Evolutionary conservation across 2,113 vertebrate genomes (phyloP).

Genomic region (Kryptolebias marmoratus): DNA sequence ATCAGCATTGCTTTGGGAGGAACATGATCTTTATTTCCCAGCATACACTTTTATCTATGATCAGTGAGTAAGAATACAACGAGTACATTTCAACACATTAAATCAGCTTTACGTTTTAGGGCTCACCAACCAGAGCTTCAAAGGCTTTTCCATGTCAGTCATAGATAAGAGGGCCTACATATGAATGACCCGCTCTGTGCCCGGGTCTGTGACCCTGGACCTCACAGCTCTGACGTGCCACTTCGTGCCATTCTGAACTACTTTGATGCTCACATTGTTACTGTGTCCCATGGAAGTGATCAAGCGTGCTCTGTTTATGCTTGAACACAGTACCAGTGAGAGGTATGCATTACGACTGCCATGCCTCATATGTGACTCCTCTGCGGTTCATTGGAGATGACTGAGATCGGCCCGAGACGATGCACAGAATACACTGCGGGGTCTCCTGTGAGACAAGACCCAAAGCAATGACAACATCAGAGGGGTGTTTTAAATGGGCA

Average conservation of each 20-base stretch:
- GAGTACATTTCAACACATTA: conserved; percentile 51
- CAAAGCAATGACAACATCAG: conserved; percentile 52
- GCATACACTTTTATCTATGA: conserved; percentile 12
- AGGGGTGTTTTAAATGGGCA: conserved; percentile 24
- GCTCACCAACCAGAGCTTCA: conserved; percentile 51
- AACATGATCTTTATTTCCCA: background rate
- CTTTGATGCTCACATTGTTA: conserved; percentile 67
- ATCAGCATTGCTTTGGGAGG: conserved; percentile 6
- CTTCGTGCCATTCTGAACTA: conserved; percentile 56
- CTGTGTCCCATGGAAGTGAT: conserved; percentile 64
- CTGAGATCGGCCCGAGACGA: conserved; percentile 43
- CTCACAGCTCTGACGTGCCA: conserved; percentile 49
- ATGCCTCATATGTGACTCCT: conserved; percentile 42
- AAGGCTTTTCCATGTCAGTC: conserved; percentile 49
- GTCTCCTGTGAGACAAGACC: conserved; percentile 42
- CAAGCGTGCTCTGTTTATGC: conserved; percentile 62
- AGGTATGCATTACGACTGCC: conserved; percentile 36
- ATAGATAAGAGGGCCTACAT: conserved; percentile 48
- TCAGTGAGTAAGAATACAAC: conserved; percentile 35
- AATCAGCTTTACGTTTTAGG: conserved; percentile 42
- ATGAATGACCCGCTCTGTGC: conserved; percentile 60
- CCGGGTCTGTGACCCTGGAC: conserved; percentile 52
- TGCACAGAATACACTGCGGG: conserved; percentile 44
- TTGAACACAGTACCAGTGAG: conserved; percentile 52
- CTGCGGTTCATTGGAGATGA: conserved; percentile 59